phyloP scores from a whole-genome alignment of 1,140 invertebrate species.

The Drosophila elegans region DNA sequence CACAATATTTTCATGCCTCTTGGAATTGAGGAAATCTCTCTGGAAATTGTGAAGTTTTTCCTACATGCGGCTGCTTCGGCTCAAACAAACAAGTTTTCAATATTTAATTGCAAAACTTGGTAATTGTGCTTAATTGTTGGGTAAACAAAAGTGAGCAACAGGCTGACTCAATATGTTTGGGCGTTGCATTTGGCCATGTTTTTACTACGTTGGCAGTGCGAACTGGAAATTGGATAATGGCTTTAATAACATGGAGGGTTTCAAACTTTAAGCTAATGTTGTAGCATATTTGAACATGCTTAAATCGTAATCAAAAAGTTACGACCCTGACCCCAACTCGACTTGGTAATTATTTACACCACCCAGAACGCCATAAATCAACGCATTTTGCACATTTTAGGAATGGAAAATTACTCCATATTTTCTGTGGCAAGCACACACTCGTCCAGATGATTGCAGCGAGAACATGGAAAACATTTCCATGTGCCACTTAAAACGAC shows the following conservation, averaged over 20 bases:
- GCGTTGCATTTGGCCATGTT: constrained; percentile 37
- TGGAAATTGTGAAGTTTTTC: constrained; percentile 42
- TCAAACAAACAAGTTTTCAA: constrained; percentile 63
- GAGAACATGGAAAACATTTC: constrained; percentile 51
- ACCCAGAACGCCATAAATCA: constrained; percentile 39
- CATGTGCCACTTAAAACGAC: constrained; percentile 66
- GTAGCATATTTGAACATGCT: background rate
- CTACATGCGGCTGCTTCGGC: constrained; percentile 12
- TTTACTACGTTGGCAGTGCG: constrained; percentile 14
- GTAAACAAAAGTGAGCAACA: constrained; percentile 52
- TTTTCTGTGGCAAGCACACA: constrained; percentile 1
- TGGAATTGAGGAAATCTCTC: constrained; percentile 51
- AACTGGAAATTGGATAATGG: constrained; percentile 19
- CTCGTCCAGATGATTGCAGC: constrained; percentile 31
- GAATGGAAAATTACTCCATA: constrained; percentile 39
- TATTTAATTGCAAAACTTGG: constrained; percentile 72
- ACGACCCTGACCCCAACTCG: constrained; percentile 27
- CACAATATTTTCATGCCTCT: constrained; percentile 31
- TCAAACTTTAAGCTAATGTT: constrained; percentile 1
- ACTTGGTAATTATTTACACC: constrained; percentile 50
- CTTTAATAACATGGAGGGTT: constrained; percentile 4
- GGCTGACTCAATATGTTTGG: constrained; percentile 57
- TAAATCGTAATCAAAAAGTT: constrained; percentile 34
- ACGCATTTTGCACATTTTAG: constrained; percentile 42
- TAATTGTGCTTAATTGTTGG: constrained; percentile 78